These are phyloP conservation scores for Brachypalpus laphriformis DNA, from an alignment of 2,888 invertebrate genomes.

Conservation along the genomic window DNA sequence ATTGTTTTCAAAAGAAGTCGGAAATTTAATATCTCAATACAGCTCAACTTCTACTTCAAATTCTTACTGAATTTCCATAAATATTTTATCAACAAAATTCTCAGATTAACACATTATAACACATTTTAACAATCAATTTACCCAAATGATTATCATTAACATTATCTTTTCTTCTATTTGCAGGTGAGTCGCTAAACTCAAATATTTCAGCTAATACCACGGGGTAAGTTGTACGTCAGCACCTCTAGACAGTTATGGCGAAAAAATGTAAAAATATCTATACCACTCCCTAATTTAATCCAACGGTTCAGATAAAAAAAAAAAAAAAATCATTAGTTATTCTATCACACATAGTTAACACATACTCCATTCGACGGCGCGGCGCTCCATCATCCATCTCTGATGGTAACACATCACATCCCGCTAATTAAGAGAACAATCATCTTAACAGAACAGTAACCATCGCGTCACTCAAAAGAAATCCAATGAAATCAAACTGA, in stretches of 20 bases:
- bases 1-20: too few relatives aligned
- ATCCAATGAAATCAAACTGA: slow-evolving; percentile 21
- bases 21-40: too few relatives aligned
- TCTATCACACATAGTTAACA: slow-evolving; percentile 12
- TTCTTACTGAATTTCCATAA: too few relatives aligned
- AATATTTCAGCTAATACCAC: background rate
- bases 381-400: background rate
- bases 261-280: background rate
- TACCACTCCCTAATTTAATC: background rate
- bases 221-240: background rate
- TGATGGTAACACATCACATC: background rate
- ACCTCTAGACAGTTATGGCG: background rate
- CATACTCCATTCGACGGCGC: background rate
- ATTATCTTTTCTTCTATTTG: background rate
- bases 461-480: background rate
- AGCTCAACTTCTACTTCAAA: too few relatives aligned
- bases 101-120: background rate
- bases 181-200: slow-evolving; percentile 30
- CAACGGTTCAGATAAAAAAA: background rate
- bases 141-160: slow-evolving; percentile 11
- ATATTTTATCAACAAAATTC: too few relatives aligned
- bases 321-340: background rate
- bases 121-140: background rate
- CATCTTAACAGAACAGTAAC: slow-evolving; percentile 1
- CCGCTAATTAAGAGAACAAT: slow-evolving; percentile 22